Conservation (phyloP, 2,797 vertebrate species). For the Myoxocephalus aenaeus region DNA sequence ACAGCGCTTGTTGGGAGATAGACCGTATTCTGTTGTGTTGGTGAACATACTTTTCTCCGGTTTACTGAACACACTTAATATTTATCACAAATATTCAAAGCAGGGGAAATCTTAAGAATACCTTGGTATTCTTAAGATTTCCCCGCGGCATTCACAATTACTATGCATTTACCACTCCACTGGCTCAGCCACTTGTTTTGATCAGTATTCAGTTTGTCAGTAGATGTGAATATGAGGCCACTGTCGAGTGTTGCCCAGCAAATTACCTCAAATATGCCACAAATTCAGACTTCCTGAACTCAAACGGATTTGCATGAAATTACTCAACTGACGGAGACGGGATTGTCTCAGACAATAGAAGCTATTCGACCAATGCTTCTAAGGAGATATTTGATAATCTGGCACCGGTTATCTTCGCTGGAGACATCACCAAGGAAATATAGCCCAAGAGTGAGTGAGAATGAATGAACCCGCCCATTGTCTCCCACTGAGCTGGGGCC, state of each 20-base stretch:
- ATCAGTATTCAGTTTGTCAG: constrained; percentile 48
- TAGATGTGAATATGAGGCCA: constrained; percentile 29
- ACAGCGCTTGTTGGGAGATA: neutral
- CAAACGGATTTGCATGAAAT: constrained; percentile 75
- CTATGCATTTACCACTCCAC: constrained; percentile 20
- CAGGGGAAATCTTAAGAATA: no score
- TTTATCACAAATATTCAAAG: constrained; percentile 29
- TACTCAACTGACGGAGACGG: constrained; percentile 47
- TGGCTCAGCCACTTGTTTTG: constrained; percentile 42
- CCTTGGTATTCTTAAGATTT: constrained; percentile 7
- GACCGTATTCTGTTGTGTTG: neutral
- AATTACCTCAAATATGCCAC: constrained; percentile 57
- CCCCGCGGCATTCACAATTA: neutral
- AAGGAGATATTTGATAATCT: constrained; percentile 74
- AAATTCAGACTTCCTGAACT: constrained; percentile 62
- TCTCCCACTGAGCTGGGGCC: constrained; percentile 53
- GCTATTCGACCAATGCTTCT: constrained; percentile 52
- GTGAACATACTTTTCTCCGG: neutral
- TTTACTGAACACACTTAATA: neutral
- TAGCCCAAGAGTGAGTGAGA: constrained; percentile 35
- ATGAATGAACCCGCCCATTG: constrained; percentile 59
- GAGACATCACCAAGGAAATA: constrained; percentile 46
- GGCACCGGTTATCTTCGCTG: constrained; percentile 56
- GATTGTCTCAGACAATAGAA: constrained; percentile 67
- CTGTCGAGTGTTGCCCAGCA: constrained; percentile 46